Conservation (phyloP, 2,888 invertebrate species). For the Exephanes ischioxanthus region DNA sequence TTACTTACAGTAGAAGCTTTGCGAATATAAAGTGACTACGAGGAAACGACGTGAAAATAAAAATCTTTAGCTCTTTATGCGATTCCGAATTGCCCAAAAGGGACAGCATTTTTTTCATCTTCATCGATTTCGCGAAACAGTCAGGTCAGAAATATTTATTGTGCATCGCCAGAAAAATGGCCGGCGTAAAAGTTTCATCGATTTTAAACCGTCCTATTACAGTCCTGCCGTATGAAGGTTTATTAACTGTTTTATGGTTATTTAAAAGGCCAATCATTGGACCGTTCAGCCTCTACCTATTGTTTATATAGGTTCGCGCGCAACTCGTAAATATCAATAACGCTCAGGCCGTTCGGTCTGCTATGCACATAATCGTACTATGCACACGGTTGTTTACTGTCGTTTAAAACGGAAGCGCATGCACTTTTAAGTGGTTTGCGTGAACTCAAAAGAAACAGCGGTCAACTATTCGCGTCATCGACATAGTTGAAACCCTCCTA, state of each 20-base stretch:
- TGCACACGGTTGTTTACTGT: slow-evolving; percentile 45
- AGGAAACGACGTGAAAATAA: too few relatives aligned
- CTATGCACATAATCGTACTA: not conserved
- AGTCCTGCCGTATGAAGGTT: not conserved
- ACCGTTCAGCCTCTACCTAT: not conserved
- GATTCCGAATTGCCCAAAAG: too few relatives aligned
- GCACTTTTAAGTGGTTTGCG: slow-evolving; percentile 47
- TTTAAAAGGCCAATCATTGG: not conserved
- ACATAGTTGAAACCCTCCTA: slow-evolving; percentile 2
- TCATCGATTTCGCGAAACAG: too few relatives aligned
- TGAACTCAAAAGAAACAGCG: slow-evolving; percentile 14
- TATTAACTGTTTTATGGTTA: slow-evolving; percentile 1
- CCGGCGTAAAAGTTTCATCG: too few relatives aligned
- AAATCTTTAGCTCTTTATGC: too few relatives aligned
- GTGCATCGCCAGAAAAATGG: too few relatives aligned
- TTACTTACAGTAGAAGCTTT: too few relatives aligned
- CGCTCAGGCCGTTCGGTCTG: not conserved
- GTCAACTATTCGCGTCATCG: slow-evolving; percentile 32
- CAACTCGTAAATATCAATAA: slow-evolving; percentile 44
- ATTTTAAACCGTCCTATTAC: too few relatives aligned
- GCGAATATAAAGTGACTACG: too few relatives aligned
- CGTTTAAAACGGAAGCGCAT: slow-evolving; percentile 26
- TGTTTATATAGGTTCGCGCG: slow-evolving; percentile 1
- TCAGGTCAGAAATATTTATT: too few relatives aligned
- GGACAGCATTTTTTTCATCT: too few relatives aligned